phyloP scores from a whole-genome alignment of 2,888 invertebrate species.

The Tiphia femorata region DNA sequence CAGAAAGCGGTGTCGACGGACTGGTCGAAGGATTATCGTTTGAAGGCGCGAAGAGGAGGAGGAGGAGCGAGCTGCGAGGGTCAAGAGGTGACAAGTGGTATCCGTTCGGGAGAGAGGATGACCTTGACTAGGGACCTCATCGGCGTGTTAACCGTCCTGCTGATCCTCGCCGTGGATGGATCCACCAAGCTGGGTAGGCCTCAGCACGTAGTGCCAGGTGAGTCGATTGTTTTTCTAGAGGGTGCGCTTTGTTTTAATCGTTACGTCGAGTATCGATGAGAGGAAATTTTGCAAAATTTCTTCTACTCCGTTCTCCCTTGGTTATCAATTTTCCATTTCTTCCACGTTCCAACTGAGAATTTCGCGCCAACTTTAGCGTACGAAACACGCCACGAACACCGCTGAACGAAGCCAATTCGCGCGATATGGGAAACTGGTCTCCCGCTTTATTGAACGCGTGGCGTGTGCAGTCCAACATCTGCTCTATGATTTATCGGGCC shows the following conservation, averaged over 20 bases:
- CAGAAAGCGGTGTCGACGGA: no score
- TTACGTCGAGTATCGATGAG: no score
- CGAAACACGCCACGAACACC: no score
- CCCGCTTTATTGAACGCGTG: conserved; percentile 38
- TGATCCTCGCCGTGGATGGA: conserved; percentile 18
- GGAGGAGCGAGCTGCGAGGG: no score
- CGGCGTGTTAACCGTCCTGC: conserved; percentile 28
- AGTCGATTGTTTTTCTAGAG: no score
- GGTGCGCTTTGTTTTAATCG: no score
- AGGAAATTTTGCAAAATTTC: no score
- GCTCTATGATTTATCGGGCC: conserved; percentile 13
- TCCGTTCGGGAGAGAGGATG: conserved; percentile 28
- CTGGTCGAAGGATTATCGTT: no score
- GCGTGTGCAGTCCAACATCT: conserved; percentile 43
- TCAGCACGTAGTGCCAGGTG: conserved; percentile 53
- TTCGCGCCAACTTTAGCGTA: conserved; percentile 29
- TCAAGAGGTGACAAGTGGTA: no score
- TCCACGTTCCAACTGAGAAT: conserved; percentile 7
- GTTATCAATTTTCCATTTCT: neutral
- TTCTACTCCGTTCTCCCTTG: no score
- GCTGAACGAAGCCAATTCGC: no score
- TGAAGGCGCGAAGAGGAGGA: no score
- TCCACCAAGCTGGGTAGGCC: conserved; percentile 29
- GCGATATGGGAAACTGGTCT: conserved; percentile 37
- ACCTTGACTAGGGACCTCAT: conserved; percentile 38